Conservation (phyloP, 2,888 invertebrate genomes). For the Hecatera dysodea region DNA sequence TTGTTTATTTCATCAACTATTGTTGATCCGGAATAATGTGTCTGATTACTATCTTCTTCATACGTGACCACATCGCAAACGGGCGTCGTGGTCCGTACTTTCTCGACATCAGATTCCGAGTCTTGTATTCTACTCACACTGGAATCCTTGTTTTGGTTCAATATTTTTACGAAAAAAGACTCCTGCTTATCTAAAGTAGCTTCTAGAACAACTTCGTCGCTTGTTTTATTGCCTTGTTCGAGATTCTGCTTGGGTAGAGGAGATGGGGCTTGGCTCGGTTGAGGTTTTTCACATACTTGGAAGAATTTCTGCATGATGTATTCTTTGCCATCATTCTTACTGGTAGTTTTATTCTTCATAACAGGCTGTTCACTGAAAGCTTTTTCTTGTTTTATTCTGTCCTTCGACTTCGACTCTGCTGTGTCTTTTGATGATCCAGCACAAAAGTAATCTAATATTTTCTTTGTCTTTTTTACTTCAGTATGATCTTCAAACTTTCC, state of each 20-base stretch:
- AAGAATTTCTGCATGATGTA: constrained; percentile 80
- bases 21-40: constrained; percentile 85
- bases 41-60: constrained; percentile 84
- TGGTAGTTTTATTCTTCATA: constrained; percentile 30
- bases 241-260: constrained; percentile 6
- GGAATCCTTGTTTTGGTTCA: constrained; percentile 68
- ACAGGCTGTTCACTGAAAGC: constrained; percentile 19
- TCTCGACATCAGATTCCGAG: constrained; percentile 41
- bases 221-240: constrained; percentile 7
- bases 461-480: constrained; percentile 89
- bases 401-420: constrained; percentile 54
- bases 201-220: constrained; percentile 65
- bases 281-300: constrained; percentile 60
- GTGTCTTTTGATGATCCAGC: constrained; percentile 78
- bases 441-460: constrained; percentile 91
- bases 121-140: constrained; percentile 36
- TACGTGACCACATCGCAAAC: constrained; percentile 75
- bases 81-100: constrained; percentile 72
- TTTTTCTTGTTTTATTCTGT: constrained; percentile 50
- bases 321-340: constrained; percentile 74
- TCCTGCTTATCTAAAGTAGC: constrained; percentile 82
- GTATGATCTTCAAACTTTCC: constrained; percentile 93
- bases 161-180: constrained; percentile 87
- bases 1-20: constrained; percentile 88
- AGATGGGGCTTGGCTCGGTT: constrained; percentile 7